phyloP scores from a whole-genome alignment of 2,797 vertebrate genomes.

The Melanotaenia maccullochi region DNA sequence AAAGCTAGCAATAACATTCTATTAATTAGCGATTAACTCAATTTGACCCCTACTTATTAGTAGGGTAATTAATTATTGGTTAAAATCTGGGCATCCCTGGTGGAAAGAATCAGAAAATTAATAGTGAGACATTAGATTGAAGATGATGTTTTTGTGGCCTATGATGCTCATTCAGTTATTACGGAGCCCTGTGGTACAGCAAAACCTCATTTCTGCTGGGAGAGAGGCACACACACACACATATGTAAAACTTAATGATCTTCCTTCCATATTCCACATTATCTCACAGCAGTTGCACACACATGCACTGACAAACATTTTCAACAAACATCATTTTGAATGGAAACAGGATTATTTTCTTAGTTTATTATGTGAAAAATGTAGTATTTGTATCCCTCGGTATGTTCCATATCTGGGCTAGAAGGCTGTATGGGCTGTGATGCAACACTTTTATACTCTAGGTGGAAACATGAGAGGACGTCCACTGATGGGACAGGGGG shows the following conservation, averaged over 20 bases:
- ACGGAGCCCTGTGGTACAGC: conserved; percentile 16
- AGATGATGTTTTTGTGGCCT: conserved; percentile 26
- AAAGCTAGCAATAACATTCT: background rate
- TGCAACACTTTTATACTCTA: conserved; percentile 5
- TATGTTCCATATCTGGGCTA: background rate
- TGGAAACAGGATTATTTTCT: background rate
- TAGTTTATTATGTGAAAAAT: background rate
- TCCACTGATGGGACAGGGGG: conserved; percentile 3
- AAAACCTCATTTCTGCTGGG: conserved; percentile 30
- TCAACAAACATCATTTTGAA: background rate
- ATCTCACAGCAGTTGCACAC: background rate
- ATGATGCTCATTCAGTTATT: conserved; percentile 30
- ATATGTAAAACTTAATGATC: background rate
- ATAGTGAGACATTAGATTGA: background rate
- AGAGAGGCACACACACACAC: conserved; percentile 40
- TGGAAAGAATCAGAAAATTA: background rate
- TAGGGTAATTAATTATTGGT: background rate
- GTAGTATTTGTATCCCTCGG: background rate
- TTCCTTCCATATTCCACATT: background rate
- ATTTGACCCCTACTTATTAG: background rate
- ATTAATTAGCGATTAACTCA: background rate
- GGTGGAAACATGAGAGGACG: background rate
- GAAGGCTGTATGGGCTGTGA: background rate
- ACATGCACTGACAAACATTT: conserved; percentile 1
- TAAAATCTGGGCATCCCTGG: background rate